Evolutionary conservation across 2,888 invertebrate genomes (phyloP).

Genomic region (Machimus atricapillus): DNA sequence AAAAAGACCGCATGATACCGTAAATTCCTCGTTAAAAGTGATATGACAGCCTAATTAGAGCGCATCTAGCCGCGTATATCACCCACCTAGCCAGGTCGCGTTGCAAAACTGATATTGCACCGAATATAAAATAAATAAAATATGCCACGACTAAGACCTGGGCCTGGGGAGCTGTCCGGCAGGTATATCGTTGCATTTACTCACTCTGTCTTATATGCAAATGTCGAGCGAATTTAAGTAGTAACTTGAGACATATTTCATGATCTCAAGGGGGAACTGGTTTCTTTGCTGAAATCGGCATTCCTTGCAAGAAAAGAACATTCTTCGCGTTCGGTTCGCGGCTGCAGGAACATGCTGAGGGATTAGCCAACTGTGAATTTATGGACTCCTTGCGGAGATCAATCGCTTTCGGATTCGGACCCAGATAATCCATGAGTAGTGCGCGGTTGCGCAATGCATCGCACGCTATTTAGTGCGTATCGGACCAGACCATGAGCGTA

Average conservation of each 20-base stretch:
- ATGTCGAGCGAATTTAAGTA: slow-evolving; percentile 31
- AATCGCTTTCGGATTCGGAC: slow-evolving; percentile 14
- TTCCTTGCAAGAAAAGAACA: slow-evolving; percentile 26
- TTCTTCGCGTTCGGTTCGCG: slow-evolving; percentile 7
- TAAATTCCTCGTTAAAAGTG: slow-evolving; percentile 19
- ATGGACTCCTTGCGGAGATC: neutral
- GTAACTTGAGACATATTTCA: slow-evolving; percentile 39
- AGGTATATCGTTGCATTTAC: neutral
- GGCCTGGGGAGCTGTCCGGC: neutral
- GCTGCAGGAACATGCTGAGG: neutral
- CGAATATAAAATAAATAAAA: slow-evolving; percentile 2
- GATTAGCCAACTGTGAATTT: slow-evolving; percentile 37
- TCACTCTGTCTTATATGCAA: slow-evolving; percentile 4
- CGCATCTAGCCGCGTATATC: slow-evolving; percentile 28
- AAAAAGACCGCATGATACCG: neutral
- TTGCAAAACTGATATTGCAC: slow-evolving; percentile 17
- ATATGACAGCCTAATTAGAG: slow-evolving; percentile 40
- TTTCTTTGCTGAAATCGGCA: slow-evolving; percentile 19
- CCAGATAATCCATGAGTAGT: neutral
- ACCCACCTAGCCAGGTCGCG: neutral
- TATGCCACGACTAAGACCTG: neutral
- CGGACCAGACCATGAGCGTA: slow-evolving; percentile 16
- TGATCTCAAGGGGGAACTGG: slow-evolving; percentile 28
- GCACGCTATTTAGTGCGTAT: slow-evolving; percentile 29
- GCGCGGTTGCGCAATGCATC: slow-evolving; percentile 1